These are phyloP conservation scores for Heterodera schachtii DNA, from an alignment of 1,140 invertebrate species.

Conservation along the genomic window DNA sequence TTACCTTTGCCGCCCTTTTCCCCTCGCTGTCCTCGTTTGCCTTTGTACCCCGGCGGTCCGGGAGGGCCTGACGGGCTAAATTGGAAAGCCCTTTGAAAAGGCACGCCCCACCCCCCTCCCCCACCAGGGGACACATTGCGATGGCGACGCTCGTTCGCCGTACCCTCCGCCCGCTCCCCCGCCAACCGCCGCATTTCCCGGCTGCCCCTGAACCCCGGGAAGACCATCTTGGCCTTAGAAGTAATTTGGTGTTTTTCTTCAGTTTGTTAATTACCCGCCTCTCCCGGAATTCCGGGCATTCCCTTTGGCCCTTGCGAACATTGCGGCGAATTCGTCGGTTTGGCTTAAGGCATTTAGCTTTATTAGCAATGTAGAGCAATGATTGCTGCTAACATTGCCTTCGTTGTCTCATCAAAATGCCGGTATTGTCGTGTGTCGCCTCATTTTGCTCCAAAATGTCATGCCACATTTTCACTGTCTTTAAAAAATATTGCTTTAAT, in stretches of 20 bases:
- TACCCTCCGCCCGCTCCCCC: not conserved
- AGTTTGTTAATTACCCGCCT: conserved; percentile 13
- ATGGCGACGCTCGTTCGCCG: not conserved
- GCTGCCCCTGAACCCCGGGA: not conserved
- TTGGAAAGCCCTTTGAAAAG: not conserved
- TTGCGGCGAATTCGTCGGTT: not conserved
- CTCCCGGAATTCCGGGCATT: not conserved
- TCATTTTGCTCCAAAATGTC: conserved; percentile 44
- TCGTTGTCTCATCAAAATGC: conserved; percentile 4
- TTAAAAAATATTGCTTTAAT: no score
- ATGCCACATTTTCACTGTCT: conserved; percentile 45
- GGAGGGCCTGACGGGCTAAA: conserved; percentile 45
- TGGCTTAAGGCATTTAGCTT: not conserved
- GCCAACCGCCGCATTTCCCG: not conserved
- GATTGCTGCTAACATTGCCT: conserved; percentile 38
- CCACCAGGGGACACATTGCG: not conserved
- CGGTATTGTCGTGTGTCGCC: conserved; percentile 25
- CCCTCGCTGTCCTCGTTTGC: conserved; percentile 45
- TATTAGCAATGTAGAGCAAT: no score
- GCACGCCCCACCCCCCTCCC: not conserved
- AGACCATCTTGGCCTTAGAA: conserved; percentile 3
- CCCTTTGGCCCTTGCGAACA: not conserved
- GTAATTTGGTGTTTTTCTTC: not conserved
- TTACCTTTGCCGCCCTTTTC: conserved; percentile 36
- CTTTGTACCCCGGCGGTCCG: conserved; percentile 45